A percentile compares a stretch with the other conserved stretches of the same genome.
Conservation (phyloP, 2,113 vertebrate species). For the Cairina moschata region DNA sequence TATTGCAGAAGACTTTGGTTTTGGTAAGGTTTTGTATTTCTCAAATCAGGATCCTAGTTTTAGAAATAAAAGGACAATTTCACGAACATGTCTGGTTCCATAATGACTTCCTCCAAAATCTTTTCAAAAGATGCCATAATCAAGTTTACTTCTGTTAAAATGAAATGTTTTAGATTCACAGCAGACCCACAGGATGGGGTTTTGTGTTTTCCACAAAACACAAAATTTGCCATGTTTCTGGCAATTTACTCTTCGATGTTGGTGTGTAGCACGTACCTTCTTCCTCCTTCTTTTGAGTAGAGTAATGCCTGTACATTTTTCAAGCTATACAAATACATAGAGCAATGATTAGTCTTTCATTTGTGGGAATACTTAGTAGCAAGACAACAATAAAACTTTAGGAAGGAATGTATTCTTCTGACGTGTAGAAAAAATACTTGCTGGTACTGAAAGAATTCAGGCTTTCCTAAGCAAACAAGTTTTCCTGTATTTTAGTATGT, state of each 20-base stretch:
- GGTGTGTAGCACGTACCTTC: not conserved
- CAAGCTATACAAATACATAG: not conserved
- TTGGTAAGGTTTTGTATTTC: fast-evolving
- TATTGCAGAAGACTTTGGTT: not conserved
- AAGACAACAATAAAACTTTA: not conserved
- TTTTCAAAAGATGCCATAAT: not conserved
- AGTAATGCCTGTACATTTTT: not conserved
- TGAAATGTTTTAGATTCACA: fast-evolving
- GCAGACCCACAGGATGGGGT: not conserved
- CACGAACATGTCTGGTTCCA: not conserved
- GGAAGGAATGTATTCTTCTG: not conserved
- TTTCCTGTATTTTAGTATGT: not conserved
- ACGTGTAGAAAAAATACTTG: not conserved
- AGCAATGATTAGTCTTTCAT: not conserved
- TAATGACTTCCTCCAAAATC: not conserved
- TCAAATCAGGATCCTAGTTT: not conserved
- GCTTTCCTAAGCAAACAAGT: not conserved
- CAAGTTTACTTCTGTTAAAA: not conserved
- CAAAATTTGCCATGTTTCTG: not conserved
- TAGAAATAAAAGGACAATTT: not conserved
- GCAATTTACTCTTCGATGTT: not conserved
- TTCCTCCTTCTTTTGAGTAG: not conserved
- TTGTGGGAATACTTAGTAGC: not conserved
- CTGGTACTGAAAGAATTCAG: not conserved
- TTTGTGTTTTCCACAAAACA: not conserved